phyloP scores from a whole-genome alignment of 2,888 invertebrate genomes.

The Priocnemis perturbator region DNA sequence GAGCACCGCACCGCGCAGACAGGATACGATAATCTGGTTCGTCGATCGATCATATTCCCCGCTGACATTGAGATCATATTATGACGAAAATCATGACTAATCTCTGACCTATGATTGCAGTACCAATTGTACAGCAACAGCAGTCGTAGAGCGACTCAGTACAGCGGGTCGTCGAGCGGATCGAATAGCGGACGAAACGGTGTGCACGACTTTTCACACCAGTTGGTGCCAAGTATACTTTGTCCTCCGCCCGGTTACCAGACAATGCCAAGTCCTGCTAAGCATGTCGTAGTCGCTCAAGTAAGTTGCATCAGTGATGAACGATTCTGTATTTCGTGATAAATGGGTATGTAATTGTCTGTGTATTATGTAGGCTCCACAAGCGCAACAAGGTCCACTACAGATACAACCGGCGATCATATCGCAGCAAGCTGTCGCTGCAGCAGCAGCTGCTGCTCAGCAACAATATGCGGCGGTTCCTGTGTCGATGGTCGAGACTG shows the following conservation, averaged over 20 bases:
- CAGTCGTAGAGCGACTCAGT: slow-evolving; percentile 76
- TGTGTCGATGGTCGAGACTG: slow-evolving; percentile 94
- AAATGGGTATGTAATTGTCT: background rate
- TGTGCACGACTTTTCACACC: slow-evolving; percentile 88
- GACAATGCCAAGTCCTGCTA: slow-evolving; percentile 84
- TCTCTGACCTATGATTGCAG: slow-evolving; percentile 73
- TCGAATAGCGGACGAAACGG: slow-evolving; percentile 71
- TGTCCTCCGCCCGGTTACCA: slow-evolving; percentile 92
- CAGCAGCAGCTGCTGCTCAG: slow-evolving; percentile 81
- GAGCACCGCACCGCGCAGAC: slow-evolving; percentile 82
- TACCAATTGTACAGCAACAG: slow-evolving; percentile 88
- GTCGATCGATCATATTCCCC: slow-evolving; percentile 40
- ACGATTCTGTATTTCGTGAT: background rate
- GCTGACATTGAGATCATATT: too few relatives aligned
- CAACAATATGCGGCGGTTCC: slow-evolving; percentile 90
- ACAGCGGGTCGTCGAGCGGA: slow-evolving; percentile 81
- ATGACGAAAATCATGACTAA: background rate
- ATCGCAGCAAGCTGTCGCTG: slow-evolving; percentile 83
- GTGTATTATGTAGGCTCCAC: slow-evolving; percentile 72
- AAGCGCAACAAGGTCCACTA: slow-evolving; percentile 81
- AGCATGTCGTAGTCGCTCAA: slow-evolving; percentile 82
- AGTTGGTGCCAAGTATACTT: slow-evolving; percentile 94
- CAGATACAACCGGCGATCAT: slow-evolving; percentile 88
- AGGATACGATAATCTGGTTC: slow-evolving; percentile 84
- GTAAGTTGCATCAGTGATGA: slow-evolving; percentile 46